Evolutionary conservation across 1,140 invertebrate species (phyloP), one percentile per base, ranked within the genome.

Genomic region (Hylaeus anthracinus): DNA sequence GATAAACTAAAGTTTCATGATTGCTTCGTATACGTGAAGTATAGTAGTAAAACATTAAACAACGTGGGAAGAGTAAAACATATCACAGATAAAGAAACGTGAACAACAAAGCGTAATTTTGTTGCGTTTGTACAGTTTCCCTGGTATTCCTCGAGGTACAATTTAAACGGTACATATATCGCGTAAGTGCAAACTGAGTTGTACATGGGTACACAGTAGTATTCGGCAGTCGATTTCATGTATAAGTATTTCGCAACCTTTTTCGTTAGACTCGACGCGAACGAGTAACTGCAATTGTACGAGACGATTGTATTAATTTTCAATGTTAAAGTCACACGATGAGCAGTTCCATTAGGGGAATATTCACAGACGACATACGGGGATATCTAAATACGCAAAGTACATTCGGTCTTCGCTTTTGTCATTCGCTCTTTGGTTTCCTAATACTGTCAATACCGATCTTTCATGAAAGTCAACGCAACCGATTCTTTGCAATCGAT

Each of bases 301-400:
- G 65, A 74, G 41, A 76, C 55, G 72, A 81, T 75, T 75, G 72
- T 63, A 75, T 74, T 64, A 71, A 53, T 76, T 67, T 58, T 67
- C 10, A 51, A 15, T 37, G 53, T 60, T 79, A 67, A 61, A 60
- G 45, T 69, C 53, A 75, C 39, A 41, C 61, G 26, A 41, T 67
- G 65, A 60, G 64, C 65, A 69, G 39, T 43, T 75, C 69, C 5
- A 4, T 3, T 60, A 56, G 37, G 1, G 26, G 8, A 55, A 73
- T 45, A 55, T 73, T 79, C 48, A 37, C 58, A 65, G 43, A 61
- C 37, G 48, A 61, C 37, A 51, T 61, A 9, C 8, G 2, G 48
- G 51, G 48, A 37, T 56, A 56, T 10, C 6, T 39, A 39, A 37
- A 53, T 51, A 70, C 45, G 41, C 8, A 14, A 26, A 69, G 4